Evolutionary conservation across 2,113 vertebrate species (phyloP).

Genomic region (Irena cyanogastra): DNA sequence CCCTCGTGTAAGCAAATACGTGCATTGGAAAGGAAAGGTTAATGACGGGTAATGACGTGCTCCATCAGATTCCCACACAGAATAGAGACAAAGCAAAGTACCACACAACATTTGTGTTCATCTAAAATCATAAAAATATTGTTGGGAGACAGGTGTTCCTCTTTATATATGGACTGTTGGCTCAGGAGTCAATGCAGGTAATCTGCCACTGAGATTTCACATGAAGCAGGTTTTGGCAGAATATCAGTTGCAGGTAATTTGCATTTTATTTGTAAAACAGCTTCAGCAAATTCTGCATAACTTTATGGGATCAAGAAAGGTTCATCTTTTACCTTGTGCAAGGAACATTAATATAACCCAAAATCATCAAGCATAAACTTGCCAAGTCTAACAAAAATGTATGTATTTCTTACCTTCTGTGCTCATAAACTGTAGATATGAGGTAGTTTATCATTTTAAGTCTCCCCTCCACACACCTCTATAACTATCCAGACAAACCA

Average conservation of each 20-base stretch:
- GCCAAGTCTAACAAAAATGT: background rate
- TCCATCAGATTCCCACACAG: background rate
- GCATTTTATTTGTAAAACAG: background rate
- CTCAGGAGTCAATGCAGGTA: background rate
- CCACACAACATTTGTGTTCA: background rate
- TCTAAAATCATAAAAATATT: background rate
- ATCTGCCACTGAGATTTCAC: background rate
- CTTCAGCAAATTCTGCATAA: background rate
- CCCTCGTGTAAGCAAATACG: background rate
- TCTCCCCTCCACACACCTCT: background rate
- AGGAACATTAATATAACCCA: background rate
- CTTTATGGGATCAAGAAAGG: background rate
- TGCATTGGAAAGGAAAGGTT: background rate
- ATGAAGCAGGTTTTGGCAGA: background rate
- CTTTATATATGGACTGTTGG: background rate
- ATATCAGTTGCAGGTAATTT: background rate
- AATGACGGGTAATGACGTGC: background rate
- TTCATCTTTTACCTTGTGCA: background rate
- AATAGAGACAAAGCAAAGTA: background rate
- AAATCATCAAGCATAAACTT: background rate
- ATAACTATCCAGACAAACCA: background rate
- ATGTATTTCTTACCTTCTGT: background rate
- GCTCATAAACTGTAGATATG: background rate
- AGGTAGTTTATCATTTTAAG: background rate
- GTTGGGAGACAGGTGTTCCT: background rate